Evolutionary conservation across 2,888 invertebrate species (phyloP), one percentile per base, ranked within the genome.

Genomic region (Thyatira batis): DNA sequence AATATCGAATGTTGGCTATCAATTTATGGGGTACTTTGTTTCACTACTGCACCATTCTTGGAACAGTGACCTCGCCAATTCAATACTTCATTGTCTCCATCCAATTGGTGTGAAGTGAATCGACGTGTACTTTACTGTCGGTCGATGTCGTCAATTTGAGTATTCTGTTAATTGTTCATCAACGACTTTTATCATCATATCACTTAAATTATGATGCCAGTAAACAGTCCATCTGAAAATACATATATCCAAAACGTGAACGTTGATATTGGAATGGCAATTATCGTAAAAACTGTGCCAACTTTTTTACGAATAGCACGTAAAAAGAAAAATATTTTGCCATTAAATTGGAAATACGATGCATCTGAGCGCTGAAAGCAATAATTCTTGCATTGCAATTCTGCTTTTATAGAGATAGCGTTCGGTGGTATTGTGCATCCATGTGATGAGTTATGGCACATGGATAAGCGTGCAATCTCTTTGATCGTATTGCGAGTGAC

Each of bases 81-180:
- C 58, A 59, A 66, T 68, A 63, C 62, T 63, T 71, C 67, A 73
- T 72, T 73, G 75, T 75, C 62, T 67, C 58, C 51, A 55, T 63
- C 55, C 62, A 63, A 70, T 69, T 67, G 67, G 63, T 58, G 63
- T 64, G 61, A 63, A 61, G 66, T 63, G 64, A 64, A 60, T 53
- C 51, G 58, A 58, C 58, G 48, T 57, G 52, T 56, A 49, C 28
- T 51, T 60, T 44, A 65, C 62, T 65, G 63, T 64, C 17, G 8
- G 39, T 39, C 39, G 39, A 39, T 39, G 39, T 39, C 39, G 39
- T 17, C 17, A 17, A 23, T 23, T 23, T 17, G 17, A 17, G 5
- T n/a, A n/a, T n/a, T 17, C 13, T 17, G 17, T 39, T 39, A 8
- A 39, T 39, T 39, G 17, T 39, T 11, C 30, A 30, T 30, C 30